These are phyloP conservation scores for Malaclemys terrapin DNA, from an alignment of 2,113 vertebrate species.

Conservation along the genomic window DNA sequence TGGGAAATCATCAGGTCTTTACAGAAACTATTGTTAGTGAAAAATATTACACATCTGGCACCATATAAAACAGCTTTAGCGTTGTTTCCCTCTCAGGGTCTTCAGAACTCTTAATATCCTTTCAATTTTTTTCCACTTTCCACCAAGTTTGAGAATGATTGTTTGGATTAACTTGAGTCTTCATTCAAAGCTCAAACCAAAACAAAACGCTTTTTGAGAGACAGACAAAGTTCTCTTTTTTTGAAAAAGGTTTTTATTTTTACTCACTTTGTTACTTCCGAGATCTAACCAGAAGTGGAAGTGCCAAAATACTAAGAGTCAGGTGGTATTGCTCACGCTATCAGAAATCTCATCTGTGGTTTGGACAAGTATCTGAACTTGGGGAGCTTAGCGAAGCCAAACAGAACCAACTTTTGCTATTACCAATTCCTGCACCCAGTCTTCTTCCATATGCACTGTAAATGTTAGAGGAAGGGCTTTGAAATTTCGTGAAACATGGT, in stretches of 20 bases:
- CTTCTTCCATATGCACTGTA: not conserved
- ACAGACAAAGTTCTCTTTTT: not conserved
- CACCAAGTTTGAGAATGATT: not conserved
- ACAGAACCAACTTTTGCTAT: accelerated
- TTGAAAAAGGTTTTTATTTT: not conserved
- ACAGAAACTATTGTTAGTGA: not conserved
- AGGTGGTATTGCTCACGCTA: accelerated
- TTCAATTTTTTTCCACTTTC: not conserved
- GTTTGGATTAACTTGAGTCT: not conserved
- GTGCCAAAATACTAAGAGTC: accelerated
- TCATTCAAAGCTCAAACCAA: not conserved
- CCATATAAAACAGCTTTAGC: not conserved
- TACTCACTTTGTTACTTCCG: not conserved
- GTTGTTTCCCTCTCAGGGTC: not conserved
- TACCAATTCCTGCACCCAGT: not conserved
- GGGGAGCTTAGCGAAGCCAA: not conserved
- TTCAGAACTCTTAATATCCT: not conserved
- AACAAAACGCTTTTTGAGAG: not conserved
- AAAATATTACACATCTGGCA: slow-evolving; percentile 12
- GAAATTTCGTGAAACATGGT: not conserved
- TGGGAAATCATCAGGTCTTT: slow-evolving; percentile 10
- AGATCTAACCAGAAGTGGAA: not conserved
- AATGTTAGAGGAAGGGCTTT: not conserved
- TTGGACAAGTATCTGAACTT: not conserved
- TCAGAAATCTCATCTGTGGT: not conserved